Conservation (phyloP, 2,888 invertebrate genomes). For the Tridacna crocea region DNA sequence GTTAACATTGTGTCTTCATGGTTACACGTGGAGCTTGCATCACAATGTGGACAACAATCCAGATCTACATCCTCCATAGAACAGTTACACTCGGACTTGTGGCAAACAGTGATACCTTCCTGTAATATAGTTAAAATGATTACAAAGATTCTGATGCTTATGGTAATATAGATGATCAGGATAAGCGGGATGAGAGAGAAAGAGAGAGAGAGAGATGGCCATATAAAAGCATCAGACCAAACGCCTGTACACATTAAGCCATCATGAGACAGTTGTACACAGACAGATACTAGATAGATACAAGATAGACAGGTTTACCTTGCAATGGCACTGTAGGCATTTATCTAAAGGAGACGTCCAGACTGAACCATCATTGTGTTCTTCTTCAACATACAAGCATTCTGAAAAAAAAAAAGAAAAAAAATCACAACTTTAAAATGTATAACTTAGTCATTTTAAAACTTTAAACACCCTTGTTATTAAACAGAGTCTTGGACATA, state of each 20-base stretch:
- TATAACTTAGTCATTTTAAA: not conserved
- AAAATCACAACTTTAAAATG: not conserved
- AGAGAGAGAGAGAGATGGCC: too few relatives aligned
- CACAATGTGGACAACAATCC: slow-evolving; percentile 93
- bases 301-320: slow-evolving; percentile 58
- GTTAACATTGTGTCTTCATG: slow-evolving; percentile 91
- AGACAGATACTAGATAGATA: too few relatives aligned
- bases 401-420: slow-evolving; percentile 84
- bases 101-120: slow-evolving; percentile 87
- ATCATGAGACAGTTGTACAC: too few relatives aligned
- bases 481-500: too few relatives aligned
- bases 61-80: slow-evolving; percentile 82
- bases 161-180: too few relatives aligned
- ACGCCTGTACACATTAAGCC: too few relatives aligned
- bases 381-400: slow-evolving; percentile 89
- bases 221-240: too few relatives aligned
- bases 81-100: slow-evolving; percentile 90
- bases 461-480: too few relatives aligned
- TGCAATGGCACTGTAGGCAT: slow-evolving; percentile 79
- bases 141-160: too few relatives aligned
- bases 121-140: slow-evolving; percentile 36
- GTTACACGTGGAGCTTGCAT: slow-evolving; percentile 86
- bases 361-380: slow-evolving; percentile 72
- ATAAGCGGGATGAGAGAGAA: too few relatives aligned
- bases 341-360: slow-evolving; percentile 77